Base-by-base conservation (phyloP, 2,113 vertebrate genomes). In the Cnemophilus loriae region DNA sequence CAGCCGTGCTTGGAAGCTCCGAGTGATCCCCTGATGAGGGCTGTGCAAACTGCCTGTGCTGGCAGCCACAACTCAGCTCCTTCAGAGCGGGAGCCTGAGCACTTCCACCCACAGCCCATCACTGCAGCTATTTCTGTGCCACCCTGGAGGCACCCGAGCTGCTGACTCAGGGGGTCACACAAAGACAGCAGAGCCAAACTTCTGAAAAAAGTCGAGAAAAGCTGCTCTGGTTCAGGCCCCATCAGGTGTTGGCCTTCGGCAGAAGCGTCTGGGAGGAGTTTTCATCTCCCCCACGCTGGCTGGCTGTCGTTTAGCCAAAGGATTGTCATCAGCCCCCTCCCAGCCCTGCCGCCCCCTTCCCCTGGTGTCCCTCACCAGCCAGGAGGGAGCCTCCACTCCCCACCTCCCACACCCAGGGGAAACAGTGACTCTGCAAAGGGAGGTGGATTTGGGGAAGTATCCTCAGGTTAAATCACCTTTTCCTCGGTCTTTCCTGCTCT, bases 211-310 rank as follows among this genome's bases (percentile, higher is more conserved):
- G 8, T 7, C 32, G 6, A 53, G 71, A 37, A 81, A 85, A 90
- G 46, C 79, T 57, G 41, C 71, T 73, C 49, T 67, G 69, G 20
- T 64, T 6, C 35, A 39, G 68, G 39, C 33, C 18, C 35, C 59
- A 64, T 52, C 71, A 87, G 82, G 78, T 83, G 53, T 9, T 87
- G 60, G 86, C 78, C 94, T 75, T 81, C 39, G 77, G 76, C 68
- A 81, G 41, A 28, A 75, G 70, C 50, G 44, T 57, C 70, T 92
- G 61, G 23, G 70, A 87, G 46, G 74, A 79, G 63, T 37, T 93
- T 10, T 47, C 61, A 13, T 75, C 89, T 90, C 94, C 47, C 71
- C 68, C 75, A 64, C 32, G 61, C 33, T 11, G 87, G 61, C 33
- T 11, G 87, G 82, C 78, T 85, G 71, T 70, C 59, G 8, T 35